These are phyloP conservation scores for Catostomus latipinnis DNA, from an alignment of 2,797 vertebrate species.

Conservation along the genomic window DNA sequence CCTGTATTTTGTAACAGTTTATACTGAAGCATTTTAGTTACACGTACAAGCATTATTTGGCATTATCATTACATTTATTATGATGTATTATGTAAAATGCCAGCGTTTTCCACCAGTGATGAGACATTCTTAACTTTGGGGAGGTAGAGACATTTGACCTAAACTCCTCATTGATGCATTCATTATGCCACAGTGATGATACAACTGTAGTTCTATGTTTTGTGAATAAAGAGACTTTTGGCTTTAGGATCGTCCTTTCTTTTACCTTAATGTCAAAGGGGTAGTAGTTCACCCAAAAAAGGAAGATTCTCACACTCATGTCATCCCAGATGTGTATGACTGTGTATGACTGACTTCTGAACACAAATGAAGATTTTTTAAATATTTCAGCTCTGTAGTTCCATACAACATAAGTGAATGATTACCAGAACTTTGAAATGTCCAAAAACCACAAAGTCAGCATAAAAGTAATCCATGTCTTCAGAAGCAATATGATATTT, in stretches of 20 bases:
- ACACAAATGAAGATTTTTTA: no score
- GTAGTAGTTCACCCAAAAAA: no score
- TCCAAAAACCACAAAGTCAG: no score
- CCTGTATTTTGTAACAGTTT: constrained; percentile 16
- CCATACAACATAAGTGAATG: no score
- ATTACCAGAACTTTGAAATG: no score
- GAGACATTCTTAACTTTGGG: neutral
- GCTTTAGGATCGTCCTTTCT: constrained; percentile 33
- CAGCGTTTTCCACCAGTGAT: constrained; percentile 3
- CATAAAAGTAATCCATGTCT: no score
- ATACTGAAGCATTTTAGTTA: constrained; percentile 8
- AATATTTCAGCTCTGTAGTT: no score
- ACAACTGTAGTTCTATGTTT: constrained; percentile 39
- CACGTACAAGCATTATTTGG: neutral
- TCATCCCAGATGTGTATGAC: no score
- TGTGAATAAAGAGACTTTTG: constrained; percentile 62
- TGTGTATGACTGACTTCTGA: no score
- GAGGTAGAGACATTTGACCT: neutral
- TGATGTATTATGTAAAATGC: constrained; percentile 15
- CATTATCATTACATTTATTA: constrained; percentile 14
- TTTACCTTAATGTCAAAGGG: neutral
- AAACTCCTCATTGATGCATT: constrained; percentile 43
- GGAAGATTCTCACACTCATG: no score
- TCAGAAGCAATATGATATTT: no score
- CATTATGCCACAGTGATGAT: constrained; percentile 36